Base-by-base conservation (phyloP, 1,140 invertebrate genomes). In the Drosophila nannoptera region DNA sequence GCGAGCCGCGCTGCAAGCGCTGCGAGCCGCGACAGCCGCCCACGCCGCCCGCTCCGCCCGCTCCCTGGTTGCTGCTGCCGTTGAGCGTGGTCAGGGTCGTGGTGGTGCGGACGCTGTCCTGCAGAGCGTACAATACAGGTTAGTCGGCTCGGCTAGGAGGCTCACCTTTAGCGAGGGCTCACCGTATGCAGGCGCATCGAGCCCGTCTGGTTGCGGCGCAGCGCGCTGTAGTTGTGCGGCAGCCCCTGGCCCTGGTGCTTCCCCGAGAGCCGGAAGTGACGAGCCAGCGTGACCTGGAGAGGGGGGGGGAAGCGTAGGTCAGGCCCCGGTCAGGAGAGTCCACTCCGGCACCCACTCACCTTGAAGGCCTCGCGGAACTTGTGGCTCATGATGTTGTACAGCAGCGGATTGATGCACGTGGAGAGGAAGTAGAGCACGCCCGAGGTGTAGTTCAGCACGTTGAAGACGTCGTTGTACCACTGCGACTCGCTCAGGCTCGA, bases 361-460 rank as follows among this genome's bases (percentile, higher is more conserved):
- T 94, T 94, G 86, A 96, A 96, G 29, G 95, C 95, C 73, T 95
- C 93, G 53, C 95, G 91, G 78, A 96, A 97, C 89, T 96, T 96
- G 83, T 95, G 93, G 1, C 95, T 96, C 95, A 97, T 96, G 33
- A 96, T 94, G 84, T 95, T 94, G 89, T 97, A 97, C 1, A 97
- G 92, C 46, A 97, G 91, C 0, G 96, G 96, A 90, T 97, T 97
- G 54, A 96, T 92, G 42, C 93, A 94, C 0, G 94, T 94, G 4
- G 94, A 94, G 49, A 94, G 88, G 78, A 93, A 95, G 86, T 94
- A 94, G 48, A 95, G 90, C 22, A 94, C 91, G 4, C 94, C 94
- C 2, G 94, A 95, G 7, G 92, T 91, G 75, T 94, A 94, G 7
- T 93, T 94, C 12, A 94, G 88, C 22, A 92, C 91, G 7, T 90